phyloP scores from a whole-genome alignment of 2,888 invertebrate genomes.

The Agriopis marginaria region DNA sequence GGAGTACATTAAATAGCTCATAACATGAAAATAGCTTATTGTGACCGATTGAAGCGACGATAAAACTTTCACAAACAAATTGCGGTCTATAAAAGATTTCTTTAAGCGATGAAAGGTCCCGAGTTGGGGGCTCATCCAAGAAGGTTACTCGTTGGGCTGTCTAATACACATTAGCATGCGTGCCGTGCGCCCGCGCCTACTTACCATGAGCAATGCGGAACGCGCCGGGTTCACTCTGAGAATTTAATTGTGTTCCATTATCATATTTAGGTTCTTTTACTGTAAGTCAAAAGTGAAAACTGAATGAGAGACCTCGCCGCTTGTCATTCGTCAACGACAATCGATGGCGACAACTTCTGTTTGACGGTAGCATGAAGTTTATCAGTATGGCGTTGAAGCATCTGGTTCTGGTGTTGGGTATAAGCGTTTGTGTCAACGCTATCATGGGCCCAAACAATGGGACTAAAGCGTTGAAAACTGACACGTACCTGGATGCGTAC shows the following conservation, averaged over 20 bases:
- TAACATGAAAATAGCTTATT: constrained; percentile 47
- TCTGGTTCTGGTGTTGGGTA: constrained; percentile 60
- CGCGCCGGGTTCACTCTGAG: constrained; percentile 78
- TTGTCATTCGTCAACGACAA: constrained; percentile 81
- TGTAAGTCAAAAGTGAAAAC: constrained; percentile 86
- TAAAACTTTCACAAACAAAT: constrained; percentile 78
- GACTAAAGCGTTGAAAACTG: constrained; percentile 75
- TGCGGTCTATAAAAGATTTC: constrained; percentile 72
- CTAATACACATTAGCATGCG: constrained; percentile 75
- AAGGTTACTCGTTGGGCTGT: constrained; percentile 61
- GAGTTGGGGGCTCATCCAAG: constrained; percentile 72
- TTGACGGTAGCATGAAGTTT: constrained; percentile 64
- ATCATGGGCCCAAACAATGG: constrained; percentile 74
- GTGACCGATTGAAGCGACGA: constrained; percentile 55
- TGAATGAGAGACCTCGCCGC: constrained; percentile 71
- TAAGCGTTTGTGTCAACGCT: constrained; percentile 68
- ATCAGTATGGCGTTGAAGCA: constrained; percentile 67
- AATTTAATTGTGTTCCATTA: constrained; percentile 86
- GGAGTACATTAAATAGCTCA: constrained; percentile 27
- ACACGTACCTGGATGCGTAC: constrained; percentile 89
- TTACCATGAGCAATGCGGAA: constrained; percentile 85
- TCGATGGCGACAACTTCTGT: constrained; percentile 81
- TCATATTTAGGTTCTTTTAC: constrained; percentile 86
- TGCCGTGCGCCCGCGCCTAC: constrained; percentile 70
- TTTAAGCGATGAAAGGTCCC: constrained; percentile 72